A percentile compares a stretch with the other conserved stretches of the same genome.
These are phyloP conservation scores for Chloroceryle inda DNA, from an alignment of 2,797 vertebrate genomes.

Conservation along the genomic window DNA sequence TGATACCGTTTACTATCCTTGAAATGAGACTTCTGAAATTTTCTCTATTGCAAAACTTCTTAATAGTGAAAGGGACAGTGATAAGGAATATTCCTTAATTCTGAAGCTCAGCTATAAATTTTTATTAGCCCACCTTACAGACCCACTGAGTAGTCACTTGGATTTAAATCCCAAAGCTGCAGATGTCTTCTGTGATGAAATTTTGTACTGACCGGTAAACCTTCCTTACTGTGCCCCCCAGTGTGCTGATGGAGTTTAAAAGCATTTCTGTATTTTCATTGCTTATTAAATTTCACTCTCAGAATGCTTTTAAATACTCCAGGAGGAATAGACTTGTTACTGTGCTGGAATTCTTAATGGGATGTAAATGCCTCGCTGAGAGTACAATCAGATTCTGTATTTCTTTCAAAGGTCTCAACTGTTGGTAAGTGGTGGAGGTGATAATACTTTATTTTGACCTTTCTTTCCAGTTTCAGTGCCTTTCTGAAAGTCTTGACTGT, in stretches of 20 bases:
- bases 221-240: not conserved
- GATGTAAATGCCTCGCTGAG: not conserved
- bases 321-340: not conserved
- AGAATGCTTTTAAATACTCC: not conserved
- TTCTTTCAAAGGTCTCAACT: not conserved
- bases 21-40: not conserved
- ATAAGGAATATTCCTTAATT: not conserved
- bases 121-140: not conserved
- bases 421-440: not conserved
- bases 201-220: not conserved
- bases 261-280: not conserved
- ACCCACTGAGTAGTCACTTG: not conserved
- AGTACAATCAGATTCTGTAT: rapidly evolving
- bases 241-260: not conserved
- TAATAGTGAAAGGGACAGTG: not conserved
- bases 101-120: not conserved
- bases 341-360: not conserved
- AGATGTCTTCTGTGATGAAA: not conserved
- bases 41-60: not conserved
- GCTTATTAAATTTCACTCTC: not conserved
- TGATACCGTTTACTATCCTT: not conserved
- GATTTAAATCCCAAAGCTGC: not conserved
- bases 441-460: not conserved
- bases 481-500: not conserved
- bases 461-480: not conserved